phyloP scores from a whole-genome alignment of 1,140 invertebrate genomes.

The Micrasema minimum region DNA sequence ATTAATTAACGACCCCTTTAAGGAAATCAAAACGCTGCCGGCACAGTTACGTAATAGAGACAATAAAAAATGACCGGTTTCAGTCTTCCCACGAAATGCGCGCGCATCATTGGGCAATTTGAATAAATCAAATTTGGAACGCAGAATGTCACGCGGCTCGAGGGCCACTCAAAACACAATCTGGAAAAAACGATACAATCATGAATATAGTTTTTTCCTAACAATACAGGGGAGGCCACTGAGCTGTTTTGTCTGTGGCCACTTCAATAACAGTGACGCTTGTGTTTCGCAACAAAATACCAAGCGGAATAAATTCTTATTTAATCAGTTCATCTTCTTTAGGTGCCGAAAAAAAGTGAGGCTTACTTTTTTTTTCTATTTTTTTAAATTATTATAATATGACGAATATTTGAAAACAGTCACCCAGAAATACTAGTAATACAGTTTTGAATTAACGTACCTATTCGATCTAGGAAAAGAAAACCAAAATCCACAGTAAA shows the following conservation, averaged over 20 bases:
- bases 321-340: too few relatives aligned
- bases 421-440: too few relatives aligned
- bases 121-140: slow-evolving; percentile 47
- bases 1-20: slow-evolving; percentile 18
- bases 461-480: too few relatives aligned
- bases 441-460: too few relatives aligned
- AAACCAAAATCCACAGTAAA: too few relatives aligned
- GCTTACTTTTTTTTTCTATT: too few relatives aligned
- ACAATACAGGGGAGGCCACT: neutral
- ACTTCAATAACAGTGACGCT: slow-evolving; percentile 27
- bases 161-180: slow-evolving; percentile 39
- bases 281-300: slow-evolving; percentile 3
- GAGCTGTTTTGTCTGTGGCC: slow-evolving; percentile 43
- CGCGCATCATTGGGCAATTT: slow-evolving; percentile 22
- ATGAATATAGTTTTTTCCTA: slow-evolving; percentile 24
- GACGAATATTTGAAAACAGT: too few relatives aligned
- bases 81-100: slow-evolving; percentile 41
- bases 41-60: too few relatives aligned
- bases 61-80: slow-evolving; percentile 28
- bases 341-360: too few relatives aligned
- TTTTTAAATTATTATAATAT: too few relatives aligned
- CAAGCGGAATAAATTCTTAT: too few relatives aligned
- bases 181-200: slow-evolving; percentile 24
- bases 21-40: too few relatives aligned
- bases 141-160: slow-evolving; percentile 35